phyloP scores from a whole-genome alignment of 2,888 invertebrate species.

The Eilema caniola region DNA sequence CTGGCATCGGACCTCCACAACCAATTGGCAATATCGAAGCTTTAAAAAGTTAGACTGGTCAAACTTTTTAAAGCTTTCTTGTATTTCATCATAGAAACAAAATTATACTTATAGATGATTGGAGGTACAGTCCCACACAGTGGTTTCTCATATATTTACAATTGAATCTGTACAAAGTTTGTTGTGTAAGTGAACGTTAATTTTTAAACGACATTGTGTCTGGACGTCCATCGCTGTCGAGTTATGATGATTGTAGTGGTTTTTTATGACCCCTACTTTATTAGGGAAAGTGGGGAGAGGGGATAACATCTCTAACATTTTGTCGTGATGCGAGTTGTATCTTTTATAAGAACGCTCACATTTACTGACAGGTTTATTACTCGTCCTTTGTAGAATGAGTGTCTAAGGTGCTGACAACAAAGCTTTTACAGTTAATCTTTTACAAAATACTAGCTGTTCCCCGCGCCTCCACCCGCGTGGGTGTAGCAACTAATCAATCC shows the following conservation, averaged over 20 bases:
- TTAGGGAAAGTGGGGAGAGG: slow-evolving; percentile 74
- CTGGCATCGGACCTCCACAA: too few relatives aligned
- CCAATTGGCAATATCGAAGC: too few relatives aligned
- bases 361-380: slow-evolving; percentile 73
- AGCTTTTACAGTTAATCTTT: slow-evolving; percentile 52
- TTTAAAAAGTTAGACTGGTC: too few relatives aligned
- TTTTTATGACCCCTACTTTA: slow-evolving; percentile 80
- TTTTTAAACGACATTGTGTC: slow-evolving; percentile 72
- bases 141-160: slow-evolving; percentile 33
- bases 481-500: too few relatives aligned
- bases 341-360: slow-evolving; percentile 71
- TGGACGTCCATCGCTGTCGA: slow-evolving; percentile 59
- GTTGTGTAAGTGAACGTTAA: slow-evolving; percentile 62
- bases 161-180: slow-evolving; percentile 38
- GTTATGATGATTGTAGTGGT: slow-evolving; percentile 86
- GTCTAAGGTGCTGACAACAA: slow-evolving; percentile 54
- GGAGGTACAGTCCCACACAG: neutral
- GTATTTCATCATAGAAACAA: neutral
- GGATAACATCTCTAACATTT: slow-evolving; percentile 64
- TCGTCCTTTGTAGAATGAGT: slow-evolving; percentile 68
- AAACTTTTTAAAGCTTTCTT: too few relatives aligned
- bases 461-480: too few relatives aligned
- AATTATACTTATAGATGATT: too few relatives aligned
- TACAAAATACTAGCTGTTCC: slow-evolving; percentile 20
- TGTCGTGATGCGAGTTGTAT: slow-evolving; percentile 70